Percentiles rank a stretch among this genome's conserved stretches.
phyloP scores from a whole-genome alignment of 1,140 invertebrate genomes.

The Rhyacophila brunnea region DNA sequence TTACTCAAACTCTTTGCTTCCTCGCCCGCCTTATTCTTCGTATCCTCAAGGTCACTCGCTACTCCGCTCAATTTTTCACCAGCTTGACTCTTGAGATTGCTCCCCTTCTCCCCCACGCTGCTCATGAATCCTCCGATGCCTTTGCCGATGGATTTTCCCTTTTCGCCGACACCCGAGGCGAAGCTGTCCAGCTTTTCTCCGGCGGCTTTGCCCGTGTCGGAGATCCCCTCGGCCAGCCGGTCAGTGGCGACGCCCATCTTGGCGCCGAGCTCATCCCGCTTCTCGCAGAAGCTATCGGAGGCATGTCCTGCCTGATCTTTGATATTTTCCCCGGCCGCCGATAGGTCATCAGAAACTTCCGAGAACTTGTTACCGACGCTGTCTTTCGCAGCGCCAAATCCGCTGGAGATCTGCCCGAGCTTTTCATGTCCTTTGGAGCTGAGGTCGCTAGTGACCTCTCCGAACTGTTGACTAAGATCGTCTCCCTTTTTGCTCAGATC shows the following conservation, averaged over 20 bases:
- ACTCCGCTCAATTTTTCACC: background rate
- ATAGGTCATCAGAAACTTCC: slow-evolving; percentile 40
- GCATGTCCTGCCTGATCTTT: too few relatives aligned
- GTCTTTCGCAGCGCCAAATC: slow-evolving; percentile 9
- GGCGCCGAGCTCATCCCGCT: slow-evolving; percentile 4
- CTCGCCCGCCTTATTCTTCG: background rate
- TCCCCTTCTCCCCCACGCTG: background rate
- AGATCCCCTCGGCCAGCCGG: background rate
- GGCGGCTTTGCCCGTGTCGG: background rate
- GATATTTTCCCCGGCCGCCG: too few relatives aligned
- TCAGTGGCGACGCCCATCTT: background rate
- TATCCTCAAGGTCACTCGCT: background rate
- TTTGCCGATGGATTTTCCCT: background rate
- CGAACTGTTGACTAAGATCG: slow-evolving; percentile 9
- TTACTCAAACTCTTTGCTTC: background rate
- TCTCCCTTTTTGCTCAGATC: slow-evolving; percentile 9
- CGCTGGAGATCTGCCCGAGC: slow-evolving; percentile 1
- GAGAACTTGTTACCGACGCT: slow-evolving; percentile 9
- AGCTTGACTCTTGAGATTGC: background rate
- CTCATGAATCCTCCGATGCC: background rate
- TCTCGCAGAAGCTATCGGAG: background rate
- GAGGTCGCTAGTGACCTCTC: slow-evolving; percentile 4
- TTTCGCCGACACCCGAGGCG: slow-evolving; percentile 1
- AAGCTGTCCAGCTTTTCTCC: background rate
- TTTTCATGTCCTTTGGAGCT: background rate